These are phyloP conservation scores for Conus canariensis DNA, from an alignment of 2,888 invertebrate species.

Conservation along the genomic window DNA sequence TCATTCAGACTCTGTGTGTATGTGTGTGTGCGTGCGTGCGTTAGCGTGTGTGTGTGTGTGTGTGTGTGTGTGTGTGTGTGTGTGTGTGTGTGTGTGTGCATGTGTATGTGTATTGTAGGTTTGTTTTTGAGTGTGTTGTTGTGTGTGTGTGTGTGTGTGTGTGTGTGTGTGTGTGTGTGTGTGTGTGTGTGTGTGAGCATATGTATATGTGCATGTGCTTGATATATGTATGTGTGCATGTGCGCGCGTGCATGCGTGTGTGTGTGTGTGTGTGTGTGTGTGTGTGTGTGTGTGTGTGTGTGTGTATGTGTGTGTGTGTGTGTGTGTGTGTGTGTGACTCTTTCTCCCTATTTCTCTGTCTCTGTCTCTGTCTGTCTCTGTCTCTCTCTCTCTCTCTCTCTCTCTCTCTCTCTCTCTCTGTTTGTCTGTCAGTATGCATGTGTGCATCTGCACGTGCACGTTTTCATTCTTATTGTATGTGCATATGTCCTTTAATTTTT, in stretches of 20 bases:
- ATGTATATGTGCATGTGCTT: too few species aligned
- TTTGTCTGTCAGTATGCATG: background rate
- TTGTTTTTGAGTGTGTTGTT: constrained; percentile 9
- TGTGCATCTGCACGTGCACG: background rate
- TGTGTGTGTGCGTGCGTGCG: background rate
- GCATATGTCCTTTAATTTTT: too few species aligned
- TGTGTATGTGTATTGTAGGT: too few species aligned
- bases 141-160: constrained; percentile 20
- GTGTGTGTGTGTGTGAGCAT: constrained; percentile 2
- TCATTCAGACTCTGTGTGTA: background rate
- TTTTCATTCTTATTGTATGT: too few species aligned
- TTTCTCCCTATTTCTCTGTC: background rate
- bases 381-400: too few species aligned
- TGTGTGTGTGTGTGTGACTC: background rate
- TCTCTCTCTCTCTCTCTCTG: too few species aligned
- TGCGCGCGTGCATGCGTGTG: background rate
- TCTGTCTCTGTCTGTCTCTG: too few species aligned
- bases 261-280: constrained; percentile 15
- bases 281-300: constrained; percentile 25
- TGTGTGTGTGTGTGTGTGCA: constrained; percentile 10
- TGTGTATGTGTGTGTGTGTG: constrained; percentile 3
- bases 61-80: constrained; percentile 17
- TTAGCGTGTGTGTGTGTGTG: background rate
- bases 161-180: constrained; percentile 20
- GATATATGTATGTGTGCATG: background rate